Conservation (phyloP, 2,113 vertebrate species). For the Dendrocopos noguchii region DNA sequence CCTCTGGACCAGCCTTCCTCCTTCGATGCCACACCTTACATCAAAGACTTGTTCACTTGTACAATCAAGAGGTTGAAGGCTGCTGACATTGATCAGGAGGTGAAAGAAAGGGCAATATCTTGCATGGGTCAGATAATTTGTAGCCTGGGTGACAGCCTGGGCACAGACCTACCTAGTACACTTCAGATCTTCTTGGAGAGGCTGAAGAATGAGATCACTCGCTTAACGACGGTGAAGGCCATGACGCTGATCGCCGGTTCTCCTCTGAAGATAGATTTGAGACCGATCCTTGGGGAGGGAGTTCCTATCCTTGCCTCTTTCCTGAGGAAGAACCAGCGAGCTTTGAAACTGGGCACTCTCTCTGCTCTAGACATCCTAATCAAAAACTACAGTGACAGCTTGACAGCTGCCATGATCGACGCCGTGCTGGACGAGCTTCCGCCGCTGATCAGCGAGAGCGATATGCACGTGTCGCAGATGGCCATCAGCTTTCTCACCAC, state of each 20-base stretch:
- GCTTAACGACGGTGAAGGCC: slow-evolving; percentile 94
- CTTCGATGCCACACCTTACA: slow-evolving; percentile 95
- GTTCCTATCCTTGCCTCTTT: slow-evolving; percentile 98
- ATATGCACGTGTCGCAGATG: slow-evolving; percentile 99
- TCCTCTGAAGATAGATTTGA: slow-evolving; percentile 92
- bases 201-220: slow-evolving; percentile 96
- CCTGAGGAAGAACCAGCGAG: slow-evolving; percentile 96
- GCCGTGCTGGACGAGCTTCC: slow-evolving; percentile 97
- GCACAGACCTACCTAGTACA: slow-evolving; percentile 90
- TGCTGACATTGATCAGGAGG: slow-evolving; percentile 98
- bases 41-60: slow-evolving; percentile 94
- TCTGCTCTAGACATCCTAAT: slow-evolving; percentile 95
- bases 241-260: slow-evolving; percentile 96
- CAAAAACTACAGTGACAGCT: slow-evolving; percentile 94
- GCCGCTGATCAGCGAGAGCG: slow-evolving; percentile 96
- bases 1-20: slow-evolving; percentile 91
- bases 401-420: slow-evolving; percentile 96
- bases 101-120: slow-evolving; percentile 97
- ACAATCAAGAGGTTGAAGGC: slow-evolving; percentile 96
- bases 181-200: slow-evolving; percentile 97
- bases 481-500: slow-evolving; percentile 98
- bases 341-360: slow-evolving; percentile 94
- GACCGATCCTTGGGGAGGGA: slow-evolving; percentile 92
- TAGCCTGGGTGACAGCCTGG: slow-evolving; percentile 94
- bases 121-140: slow-evolving; percentile 99